Evolutionary conservation across 2,888 invertebrate species (phyloP).

Genomic region (Pseudococcus longispinus): DNA sequence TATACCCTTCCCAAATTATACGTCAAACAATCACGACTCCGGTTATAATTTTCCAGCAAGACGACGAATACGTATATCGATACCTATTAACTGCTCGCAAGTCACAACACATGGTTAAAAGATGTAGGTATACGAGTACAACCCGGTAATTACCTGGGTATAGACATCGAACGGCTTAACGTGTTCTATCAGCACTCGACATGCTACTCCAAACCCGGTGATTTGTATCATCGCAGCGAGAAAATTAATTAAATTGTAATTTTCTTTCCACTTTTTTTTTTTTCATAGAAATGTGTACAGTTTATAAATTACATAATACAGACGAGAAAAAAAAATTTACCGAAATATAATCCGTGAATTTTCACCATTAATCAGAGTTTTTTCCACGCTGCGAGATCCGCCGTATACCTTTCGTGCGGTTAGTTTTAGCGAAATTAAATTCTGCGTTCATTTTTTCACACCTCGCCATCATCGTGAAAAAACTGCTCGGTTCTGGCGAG

Average conservation of each 20-base stretch:
- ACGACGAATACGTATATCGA: background rate
- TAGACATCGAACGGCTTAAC: background rate
- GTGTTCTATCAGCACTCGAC: background rate
- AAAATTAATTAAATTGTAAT: slow-evolving; percentile 41
- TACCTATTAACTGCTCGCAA: background rate
- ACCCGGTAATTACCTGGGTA: background rate
- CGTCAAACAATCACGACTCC: background rate
- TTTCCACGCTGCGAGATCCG: background rate
- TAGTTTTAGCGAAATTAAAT: slow-evolving; percentile 40
- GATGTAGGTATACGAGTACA: background rate
- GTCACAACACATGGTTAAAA: background rate
- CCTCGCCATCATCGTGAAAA: background rate
- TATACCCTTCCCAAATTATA: background rate
- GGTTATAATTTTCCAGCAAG: background rate
- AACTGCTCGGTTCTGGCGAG: background rate
- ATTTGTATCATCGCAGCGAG: slow-evolving; percentile 12
- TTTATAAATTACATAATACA: slow-evolving; percentile 1
- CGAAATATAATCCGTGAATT: slow-evolving; percentile 39
- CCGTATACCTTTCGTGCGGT: background rate
- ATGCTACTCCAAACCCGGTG: slow-evolving; percentile 10
- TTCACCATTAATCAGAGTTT: slow-evolving; percentile 40
- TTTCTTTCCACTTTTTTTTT: background rate
- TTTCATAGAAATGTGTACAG: background rate
- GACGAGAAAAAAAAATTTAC: background rate
- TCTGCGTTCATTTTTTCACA: background rate